Percentiles rank a stretch among this genome's conserved stretches.
These are phyloP conservation scores for Parazoanthus atlanticus DNA, from an alignment of 92 coral and sea anemone species.

Conservation along the genomic window DNA sequence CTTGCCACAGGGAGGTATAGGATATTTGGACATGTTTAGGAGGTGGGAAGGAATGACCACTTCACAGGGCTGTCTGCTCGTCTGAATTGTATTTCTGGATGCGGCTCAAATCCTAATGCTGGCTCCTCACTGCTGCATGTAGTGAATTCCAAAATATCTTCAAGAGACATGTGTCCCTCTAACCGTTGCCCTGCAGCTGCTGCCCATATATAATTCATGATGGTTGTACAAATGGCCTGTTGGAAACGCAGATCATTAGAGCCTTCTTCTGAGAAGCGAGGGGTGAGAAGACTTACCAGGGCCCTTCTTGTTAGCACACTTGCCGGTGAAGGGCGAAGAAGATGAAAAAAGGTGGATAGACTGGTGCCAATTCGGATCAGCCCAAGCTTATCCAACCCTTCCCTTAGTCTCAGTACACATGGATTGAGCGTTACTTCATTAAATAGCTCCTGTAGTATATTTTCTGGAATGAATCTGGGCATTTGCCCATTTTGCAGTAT, in stretches of 20 bases:
- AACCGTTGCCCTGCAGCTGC: slow-evolving; percentile 33
- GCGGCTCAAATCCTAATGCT: no score
- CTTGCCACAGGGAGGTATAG: slow-evolving; percentile 14
- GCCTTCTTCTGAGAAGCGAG: slow-evolving; percentile 41
- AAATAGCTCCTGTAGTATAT: slow-evolving; percentile 40
- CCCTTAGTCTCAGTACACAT: slow-evolving; percentile 28
- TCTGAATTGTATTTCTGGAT: slow-evolving; percentile 35
- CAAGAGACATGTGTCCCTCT: slow-evolving; percentile 38
- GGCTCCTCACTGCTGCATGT: slow-evolving; percentile 39
- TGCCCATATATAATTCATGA: slow-evolving; percentile 32
- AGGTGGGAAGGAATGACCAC: slow-evolving; percentile 48
- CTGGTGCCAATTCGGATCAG: slow-evolving; percentile 32
- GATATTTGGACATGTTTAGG: slow-evolving; percentile 45
- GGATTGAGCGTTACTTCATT: background rate
- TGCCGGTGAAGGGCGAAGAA: slow-evolving; percentile 36
- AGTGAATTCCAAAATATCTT: slow-evolving; percentile 32
- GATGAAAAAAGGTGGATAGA: slow-evolving; percentile 37
- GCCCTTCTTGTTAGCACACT: slow-evolving; percentile 37
- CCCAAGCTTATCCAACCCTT: slow-evolving; percentile 48
- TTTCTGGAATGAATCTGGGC: slow-evolving; percentile 40
- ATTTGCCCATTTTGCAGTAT: slow-evolving; percentile 42
- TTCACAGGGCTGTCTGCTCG: slow-evolving; percentile 10
- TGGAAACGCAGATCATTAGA: slow-evolving; percentile 32
- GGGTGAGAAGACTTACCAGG: slow-evolving; percentile 39
- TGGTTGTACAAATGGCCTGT: slow-evolving; percentile 24